Base-by-base conservation (phyloP, 2,113 vertebrate species). In the Pseudolaguvia tuberculata region DNA sequence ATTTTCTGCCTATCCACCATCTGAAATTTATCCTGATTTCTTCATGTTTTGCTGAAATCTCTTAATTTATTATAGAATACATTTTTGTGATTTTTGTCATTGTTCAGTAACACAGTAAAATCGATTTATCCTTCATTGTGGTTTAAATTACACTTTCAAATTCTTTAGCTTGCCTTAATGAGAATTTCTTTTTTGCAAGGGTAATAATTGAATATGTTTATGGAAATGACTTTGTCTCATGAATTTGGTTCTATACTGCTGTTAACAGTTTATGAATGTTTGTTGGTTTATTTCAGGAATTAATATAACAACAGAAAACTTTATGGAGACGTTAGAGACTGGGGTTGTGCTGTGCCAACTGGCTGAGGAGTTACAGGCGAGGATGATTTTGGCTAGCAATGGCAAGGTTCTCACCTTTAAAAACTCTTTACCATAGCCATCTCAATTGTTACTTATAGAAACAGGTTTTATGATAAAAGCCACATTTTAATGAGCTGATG, bases 251-350 rank as follows among this genome's bases (percentile, higher is more conserved):
- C 20, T 20, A 65, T 8, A 15, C 11, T 21, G 11, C 35, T 6
- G 11, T 45, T 25, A 23, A 15, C 42, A 48, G n/a, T 47, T 66
- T 66, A 14, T 47, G 13, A 25, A 47, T 47, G 8, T 6, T 55
- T n/a, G n/a, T 47, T 35, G 3, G 53, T 78, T 53, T 81, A 59
- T 83, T 88, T 59, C 85, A 99, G 97, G 93, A 79, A 91, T 90
- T 83, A 92, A 92, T 82, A 91, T 99, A 83, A 94, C 93, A 56
- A 94, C 92, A 35, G 94, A 97, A 77, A 92, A 85, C 47, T 93
- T 99, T 81, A 94, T 99, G 93, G 95, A 96, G 71, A 92, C 88
- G 76, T 62, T 99, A 90, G 96, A 98, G 87, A 98, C 94, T 35
- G 97, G 97, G 15, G 92, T 93, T 61, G 86, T 98, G 83, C 94